Base-by-base conservation (phyloP, 2,797 vertebrate genomes). In the Mormyrus hasselquistii region DNA sequence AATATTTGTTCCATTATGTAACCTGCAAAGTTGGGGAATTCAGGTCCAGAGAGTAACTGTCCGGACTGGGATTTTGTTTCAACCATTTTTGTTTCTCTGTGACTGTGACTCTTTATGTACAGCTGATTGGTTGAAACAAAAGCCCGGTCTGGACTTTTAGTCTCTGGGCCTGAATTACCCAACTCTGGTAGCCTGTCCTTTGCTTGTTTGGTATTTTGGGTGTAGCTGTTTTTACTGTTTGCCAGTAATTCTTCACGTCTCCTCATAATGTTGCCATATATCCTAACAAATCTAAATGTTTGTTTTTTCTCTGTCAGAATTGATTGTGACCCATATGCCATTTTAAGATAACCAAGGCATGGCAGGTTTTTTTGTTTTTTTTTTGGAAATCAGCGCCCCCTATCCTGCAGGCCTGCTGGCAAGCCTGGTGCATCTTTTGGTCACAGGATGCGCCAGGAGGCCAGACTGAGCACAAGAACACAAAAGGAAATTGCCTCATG, bases 401-500 rank as follows among this genome's bases (percentile, higher is more conserved):
- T 57, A 53, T 7, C 49, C 19, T 7, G 86, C 12, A 9, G 62
- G 49, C 41, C 65, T 5, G 52, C 38, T 38, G 65, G 29, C 12
- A 65, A 34, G 7, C 1, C 52, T 8, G 0, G 62, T 57, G 89
- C 47, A 50, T 29, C 62, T 57, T 49, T 76, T 69, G 25, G 34
- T 59, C 22, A 10, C 12, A 38, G 52, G 89, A 29, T 69, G 38
- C 65, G 2, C 59, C 29, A 5, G 22, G 25, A 34, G 22, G 86
- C 53, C 38, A 16, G 41, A 44, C 19, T 2, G 12, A 29, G 65
- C n/a, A 4, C 8, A 4, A 12, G 38, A 49, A 62, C 12, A 87
- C n/a, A 89, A 87, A 79, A 69, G 29, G 8, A 69, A 57, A 16
- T 79, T 44, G 50, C 9, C 88, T 87, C 52, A n/a, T 22, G 55